phyloP scores from a whole-genome alignment of 1,140 invertebrate genomes.

The Drosophila pseudoananassae region DNA sequence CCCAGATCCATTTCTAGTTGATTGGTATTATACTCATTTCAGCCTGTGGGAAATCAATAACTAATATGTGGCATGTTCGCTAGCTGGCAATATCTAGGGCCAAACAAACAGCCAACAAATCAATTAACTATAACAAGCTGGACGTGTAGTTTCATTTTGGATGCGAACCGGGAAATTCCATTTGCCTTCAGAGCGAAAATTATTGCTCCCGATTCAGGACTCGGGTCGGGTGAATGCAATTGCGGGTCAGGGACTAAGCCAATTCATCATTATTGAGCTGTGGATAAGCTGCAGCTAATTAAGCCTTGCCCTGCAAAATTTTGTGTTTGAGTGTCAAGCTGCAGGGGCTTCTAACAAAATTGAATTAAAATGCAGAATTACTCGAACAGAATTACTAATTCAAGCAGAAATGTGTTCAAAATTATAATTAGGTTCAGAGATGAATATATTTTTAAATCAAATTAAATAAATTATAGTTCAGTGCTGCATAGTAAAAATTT shows the following conservation, averaged over 20 bases:
- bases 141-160: conserved; percentile 18
- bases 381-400: background rate
- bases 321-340: conserved; percentile 22
- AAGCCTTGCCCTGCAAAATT: conserved; percentile 9
- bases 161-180: conserved; percentile 29
- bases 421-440: conserved; percentile 1
- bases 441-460: background rate
- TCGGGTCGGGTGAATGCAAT: background rate
- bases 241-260: conserved; percentile 11
- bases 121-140: conserved; percentile 65
- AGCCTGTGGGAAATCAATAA: conserved; percentile 62
- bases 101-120: conserved; percentile 55
- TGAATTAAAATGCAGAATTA: conserved; percentile 6
- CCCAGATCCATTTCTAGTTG: conserved; percentile 10
- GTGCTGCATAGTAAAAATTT: no score
- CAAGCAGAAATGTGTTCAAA: conserved; percentile 4
- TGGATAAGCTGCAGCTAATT: conserved; percentile 40
- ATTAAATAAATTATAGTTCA: background rate
- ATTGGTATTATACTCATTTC: conserved; percentile 14
- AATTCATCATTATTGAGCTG: conserved; percentile 26
- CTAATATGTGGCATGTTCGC: conserved; percentile 44
- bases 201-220: background rate
- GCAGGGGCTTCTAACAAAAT: background rate
- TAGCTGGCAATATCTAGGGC: conserved; percentile 18
- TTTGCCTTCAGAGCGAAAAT: conserved; percentile 33